Percentiles rank a stretch among this genome's conserved stretches.
Conservation (phyloP, 2,888 invertebrate genomes). For the Onthophagus sagittarius region DNA sequence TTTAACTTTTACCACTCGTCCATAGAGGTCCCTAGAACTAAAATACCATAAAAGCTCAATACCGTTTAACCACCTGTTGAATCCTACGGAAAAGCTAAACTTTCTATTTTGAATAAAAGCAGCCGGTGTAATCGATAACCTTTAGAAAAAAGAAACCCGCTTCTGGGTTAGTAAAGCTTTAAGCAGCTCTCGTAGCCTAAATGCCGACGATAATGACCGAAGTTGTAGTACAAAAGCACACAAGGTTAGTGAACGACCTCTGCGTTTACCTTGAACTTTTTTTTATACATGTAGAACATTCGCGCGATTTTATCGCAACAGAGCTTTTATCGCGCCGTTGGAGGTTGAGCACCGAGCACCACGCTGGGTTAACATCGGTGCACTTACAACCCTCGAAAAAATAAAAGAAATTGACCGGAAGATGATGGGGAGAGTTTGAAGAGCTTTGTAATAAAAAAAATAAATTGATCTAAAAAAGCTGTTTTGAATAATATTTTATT, state of each 20-base stretch:
- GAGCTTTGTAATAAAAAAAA: not conserved
- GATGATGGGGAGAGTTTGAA: not conserved
- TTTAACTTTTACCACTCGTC: too few relatives aligned
- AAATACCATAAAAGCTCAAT: too few relatives aligned
- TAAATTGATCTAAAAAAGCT: not conserved
- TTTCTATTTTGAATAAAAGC: too few relatives aligned
- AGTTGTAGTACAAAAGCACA: not conserved
- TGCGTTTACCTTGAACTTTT: constrained; percentile 14
- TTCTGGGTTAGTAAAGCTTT: too few relatives aligned
- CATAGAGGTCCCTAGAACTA: too few relatives aligned
- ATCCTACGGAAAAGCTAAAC: too few relatives aligned
- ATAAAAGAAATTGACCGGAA: not conserved
- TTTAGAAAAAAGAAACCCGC: too few relatives aligned
- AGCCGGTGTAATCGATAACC: too few relatives aligned
- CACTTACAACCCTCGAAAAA: constrained; percentile 8
- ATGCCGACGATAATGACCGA: not conserved
- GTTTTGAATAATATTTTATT: too few relatives aligned
- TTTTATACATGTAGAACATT: not conserved
- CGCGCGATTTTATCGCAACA: not conserved
- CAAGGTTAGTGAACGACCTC: not conserved
- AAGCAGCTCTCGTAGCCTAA: not conserved
- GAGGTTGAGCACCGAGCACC: constrained; percentile 13
- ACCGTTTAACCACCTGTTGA: too few relatives aligned
- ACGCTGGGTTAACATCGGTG: constrained; percentile 16
- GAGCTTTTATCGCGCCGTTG: constrained; percentile 27